Percentiles rank a stretch among this genome's conserved stretches.
These are phyloP conservation scores for Corythaixoides concolor DNA, from an alignment of 2,113 vertebrate species.

Conservation along the genomic window DNA sequence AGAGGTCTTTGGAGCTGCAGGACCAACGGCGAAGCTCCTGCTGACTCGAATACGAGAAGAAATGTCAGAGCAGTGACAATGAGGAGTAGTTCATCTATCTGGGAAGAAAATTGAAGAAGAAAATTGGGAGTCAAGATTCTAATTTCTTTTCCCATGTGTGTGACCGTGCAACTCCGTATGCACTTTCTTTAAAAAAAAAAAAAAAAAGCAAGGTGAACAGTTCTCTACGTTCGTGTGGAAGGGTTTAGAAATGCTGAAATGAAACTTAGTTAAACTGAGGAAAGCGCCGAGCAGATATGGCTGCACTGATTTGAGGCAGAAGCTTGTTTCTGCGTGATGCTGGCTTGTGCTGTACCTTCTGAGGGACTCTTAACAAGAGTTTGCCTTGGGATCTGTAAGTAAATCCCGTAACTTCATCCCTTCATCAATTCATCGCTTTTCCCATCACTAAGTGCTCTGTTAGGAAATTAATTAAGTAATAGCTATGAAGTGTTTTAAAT, in stretches of 20 bases:
- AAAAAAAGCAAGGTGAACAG: too few relatives aligned
- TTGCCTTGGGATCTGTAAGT: background rate
- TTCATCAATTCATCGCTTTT: background rate
- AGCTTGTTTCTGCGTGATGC: background rate
- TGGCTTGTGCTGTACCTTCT: background rate
- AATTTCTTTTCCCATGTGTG: background rate
- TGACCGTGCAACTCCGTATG: fast-evolving
- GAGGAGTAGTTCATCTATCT: fast-evolving
- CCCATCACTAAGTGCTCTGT: background rate
- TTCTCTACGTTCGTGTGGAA: fast-evolving
- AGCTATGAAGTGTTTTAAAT: background rate
- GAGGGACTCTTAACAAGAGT: background rate
- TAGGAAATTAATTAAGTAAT: background rate
- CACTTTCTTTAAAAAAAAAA: too few relatives aligned
- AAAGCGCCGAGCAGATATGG: background rate
- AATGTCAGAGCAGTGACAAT: fast-evolving
- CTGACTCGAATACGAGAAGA: background rate
- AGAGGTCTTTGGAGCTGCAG: background rate
- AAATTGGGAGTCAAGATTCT: fast-evolving
- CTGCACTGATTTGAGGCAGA: too few relatives aligned
- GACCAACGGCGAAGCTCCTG: background rate
- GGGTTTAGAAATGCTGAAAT: background rate
- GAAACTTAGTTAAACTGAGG: fast-evolving
- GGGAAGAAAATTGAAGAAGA: background rate
- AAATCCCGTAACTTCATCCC: background rate